Base-by-base conservation (phyloP, 2,797 vertebrate genomes). In the Falco cherrug region DNA sequence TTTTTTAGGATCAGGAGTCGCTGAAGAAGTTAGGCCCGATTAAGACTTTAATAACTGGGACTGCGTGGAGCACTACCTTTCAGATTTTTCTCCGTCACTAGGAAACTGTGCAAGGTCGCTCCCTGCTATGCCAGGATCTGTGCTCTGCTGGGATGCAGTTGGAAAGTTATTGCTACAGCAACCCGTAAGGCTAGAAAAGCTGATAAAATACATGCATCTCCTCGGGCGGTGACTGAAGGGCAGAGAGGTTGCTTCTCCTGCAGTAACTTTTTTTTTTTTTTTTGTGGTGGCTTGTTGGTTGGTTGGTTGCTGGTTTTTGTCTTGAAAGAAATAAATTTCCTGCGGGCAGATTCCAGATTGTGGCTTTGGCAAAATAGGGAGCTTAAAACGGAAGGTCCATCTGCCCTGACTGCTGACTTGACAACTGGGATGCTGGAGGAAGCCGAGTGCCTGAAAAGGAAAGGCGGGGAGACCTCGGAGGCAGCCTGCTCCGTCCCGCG, bases 401-500 rank as follows among this genome's bases (percentile, higher is more conserved):
- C 91, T 91, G 89, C 73, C 89, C 69, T 54, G 64, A 15, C 35
- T 89, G 82, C 91, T 86, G 77, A 48, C 65, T 61, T 69, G 85
- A 91, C 73, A 78, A 25, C 24, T 39, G 84, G 11, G 73, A 11
- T 65, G 61, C 80, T 54, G 76, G 73, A 51, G 59, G 39, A 37
- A 59, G 68, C 73, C 9, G 1, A 6, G 70, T 22, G 70, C 80
- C 57, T 15, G 0, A 25, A 57, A 24, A 35, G 75, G 69, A 28
- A 54, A 31, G 87, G 13, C 6, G 29, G 78, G 6, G 5, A 22
- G 71, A 39, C 26, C 16, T 5, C 2, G 75, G 69, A 59, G 63
- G 65, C 61, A 2, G 4, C 1, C 1, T 6, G 10, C 26, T 9
- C 0, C 0, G 18, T n/a, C 31, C 28, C 3, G 2, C 4, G 0